A percentile compares a stretch with the other conserved stretches of the same genome.
These are phyloP conservation scores for Crossocerus cetratus DNA, from an alignment of 2,888 invertebrate species.

Conservation along the genomic window DNA sequence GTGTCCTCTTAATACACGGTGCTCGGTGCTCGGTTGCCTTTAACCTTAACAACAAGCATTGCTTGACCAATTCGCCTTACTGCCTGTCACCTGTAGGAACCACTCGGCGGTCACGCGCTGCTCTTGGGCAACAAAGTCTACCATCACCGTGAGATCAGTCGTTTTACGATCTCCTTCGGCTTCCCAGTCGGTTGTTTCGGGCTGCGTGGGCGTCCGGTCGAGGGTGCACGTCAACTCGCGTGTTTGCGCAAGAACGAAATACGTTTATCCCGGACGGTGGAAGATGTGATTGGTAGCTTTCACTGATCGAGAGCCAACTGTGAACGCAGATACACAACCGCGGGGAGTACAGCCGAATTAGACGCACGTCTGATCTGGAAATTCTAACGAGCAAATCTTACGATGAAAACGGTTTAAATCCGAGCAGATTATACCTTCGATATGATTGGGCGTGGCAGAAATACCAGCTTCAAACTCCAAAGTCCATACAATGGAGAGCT, in stretches of 20 bases:
- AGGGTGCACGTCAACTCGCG: no score
- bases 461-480: conserved; percentile 3
- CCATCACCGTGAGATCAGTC: conserved; percentile 27
- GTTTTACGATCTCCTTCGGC: conserved; percentile 7
- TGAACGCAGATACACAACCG: no score
- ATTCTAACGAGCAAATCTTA: no score
- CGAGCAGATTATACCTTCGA: no score
- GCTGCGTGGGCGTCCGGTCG: no score
- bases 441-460: conserved; percentile 1
- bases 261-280: no score
- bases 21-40: conserved; percentile 24
- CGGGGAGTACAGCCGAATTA: background rate
- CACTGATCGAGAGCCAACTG: no score
- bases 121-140: conserved; percentile 39
- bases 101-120: conserved; percentile 5
- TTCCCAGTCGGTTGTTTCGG: no score
- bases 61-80: conserved; percentile 68
- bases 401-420: no score
- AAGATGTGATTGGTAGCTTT: no score
- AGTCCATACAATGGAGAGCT: conserved; percentile 11
- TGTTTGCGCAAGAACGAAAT: no score
- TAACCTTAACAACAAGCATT: conserved; percentile 63
- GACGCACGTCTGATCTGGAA: no score
- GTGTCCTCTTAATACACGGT: background rate
- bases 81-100: conserved; percentile 37